These are phyloP conservation scores for Trichacis sp. DNA, from an alignment of 2,888 invertebrate genomes.

Conservation along the genomic window DNA sequence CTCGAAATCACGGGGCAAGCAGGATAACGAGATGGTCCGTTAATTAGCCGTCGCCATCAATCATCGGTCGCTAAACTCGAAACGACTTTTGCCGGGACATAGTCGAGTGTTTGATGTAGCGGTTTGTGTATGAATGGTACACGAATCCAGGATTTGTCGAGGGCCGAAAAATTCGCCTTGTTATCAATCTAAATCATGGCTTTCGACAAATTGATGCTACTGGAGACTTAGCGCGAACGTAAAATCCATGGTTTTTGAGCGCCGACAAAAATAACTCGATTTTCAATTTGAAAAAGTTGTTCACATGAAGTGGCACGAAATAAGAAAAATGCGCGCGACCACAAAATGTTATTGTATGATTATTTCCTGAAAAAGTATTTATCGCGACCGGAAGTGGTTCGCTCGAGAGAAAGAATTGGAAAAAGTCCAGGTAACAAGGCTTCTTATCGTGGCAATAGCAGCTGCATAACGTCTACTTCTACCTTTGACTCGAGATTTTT, in stretches of 20 bases:
- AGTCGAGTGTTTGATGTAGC: slow-evolving; percentile 13
- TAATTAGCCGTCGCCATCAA: too few species aligned
- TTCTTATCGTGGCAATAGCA: slow-evolving; percentile 32
- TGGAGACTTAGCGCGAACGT: not conserved
- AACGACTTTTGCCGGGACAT: slow-evolving; percentile 14
- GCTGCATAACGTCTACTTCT: slow-evolving; percentile 6
- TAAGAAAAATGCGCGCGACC: slow-evolving; percentile 16
- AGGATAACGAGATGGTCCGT: too few species aligned
- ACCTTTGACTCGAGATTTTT: too few species aligned
- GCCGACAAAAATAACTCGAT: not conserved
- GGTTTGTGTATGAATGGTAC: not conserved
- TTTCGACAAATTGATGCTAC: slow-evolving; percentile 1
- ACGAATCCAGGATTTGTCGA: not conserved
- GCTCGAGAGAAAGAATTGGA: slow-evolving; percentile 28
- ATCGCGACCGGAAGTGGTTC: slow-evolving; percentile 13
- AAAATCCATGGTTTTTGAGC: too few species aligned
- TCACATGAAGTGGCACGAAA: not conserved
- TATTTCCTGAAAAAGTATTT: slow-evolving; percentile 21
- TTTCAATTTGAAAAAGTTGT: not conserved
- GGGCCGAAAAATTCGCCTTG: not conserved
- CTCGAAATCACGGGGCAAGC: too few species aligned
- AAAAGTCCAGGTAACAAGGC: slow-evolving; percentile 32
- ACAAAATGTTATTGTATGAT: slow-evolving; percentile 25
- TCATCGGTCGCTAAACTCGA: slow-evolving; percentile 21
- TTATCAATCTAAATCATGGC: not conserved